These are phyloP conservation scores for Chaetophractus vellerosus DNA, from an alignment of 2,797 vertebrate genomes.

Conservation along the genomic window DNA sequence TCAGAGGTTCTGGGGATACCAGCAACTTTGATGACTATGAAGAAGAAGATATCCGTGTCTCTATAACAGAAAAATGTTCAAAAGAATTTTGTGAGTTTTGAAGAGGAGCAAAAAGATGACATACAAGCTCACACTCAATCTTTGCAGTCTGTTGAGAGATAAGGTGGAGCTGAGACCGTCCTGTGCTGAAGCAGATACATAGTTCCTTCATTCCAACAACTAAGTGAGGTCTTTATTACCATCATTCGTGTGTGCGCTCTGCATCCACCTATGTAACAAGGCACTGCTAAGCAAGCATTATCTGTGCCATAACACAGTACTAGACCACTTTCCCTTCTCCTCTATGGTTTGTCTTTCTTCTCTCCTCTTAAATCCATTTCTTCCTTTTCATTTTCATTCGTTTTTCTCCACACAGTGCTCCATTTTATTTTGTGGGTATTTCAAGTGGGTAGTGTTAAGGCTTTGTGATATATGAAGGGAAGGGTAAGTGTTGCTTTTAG, in stretches of 20 bases:
- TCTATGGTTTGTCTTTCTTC: conserved; percentile 88
- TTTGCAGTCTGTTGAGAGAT: conserved; percentile 96
- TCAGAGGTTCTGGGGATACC: conserved; percentile 99
- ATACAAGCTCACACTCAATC: conserved; percentile 95
- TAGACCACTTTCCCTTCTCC: conserved; percentile 93
- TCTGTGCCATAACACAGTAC: conserved; percentile 94
- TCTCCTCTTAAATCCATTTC: conserved; percentile 51
- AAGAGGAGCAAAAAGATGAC: conserved; percentile 92
- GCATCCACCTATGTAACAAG: conserved; percentile 95
- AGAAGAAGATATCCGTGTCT: conserved; percentile 98
- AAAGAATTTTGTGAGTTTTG: conserved; percentile 99
- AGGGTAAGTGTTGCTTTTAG: conserved; percentile 91
- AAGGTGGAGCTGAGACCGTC: conserved; percentile 95
- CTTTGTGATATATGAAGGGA: conserved; percentile 91
- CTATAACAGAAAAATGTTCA: conserved; percentile 99
- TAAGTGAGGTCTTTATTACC: conserved; percentile 95
- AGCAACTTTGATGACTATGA: conserved; percentile 99
- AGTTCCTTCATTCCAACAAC: conserved; percentile 96
- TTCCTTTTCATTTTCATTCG: conserved; percentile 90
- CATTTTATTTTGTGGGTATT: conserved; percentile 91
- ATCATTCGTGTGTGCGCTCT: conserved; percentile 95
- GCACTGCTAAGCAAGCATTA: conserved; percentile 94
- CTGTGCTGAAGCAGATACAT: conserved; percentile 93
- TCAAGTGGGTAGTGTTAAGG: conserved; percentile 93
- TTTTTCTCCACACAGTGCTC: conserved; percentile 92